Conservation (phyloP, 2,113 vertebrate genomes). For the Phalacrocorax pelagicus region DNA sequence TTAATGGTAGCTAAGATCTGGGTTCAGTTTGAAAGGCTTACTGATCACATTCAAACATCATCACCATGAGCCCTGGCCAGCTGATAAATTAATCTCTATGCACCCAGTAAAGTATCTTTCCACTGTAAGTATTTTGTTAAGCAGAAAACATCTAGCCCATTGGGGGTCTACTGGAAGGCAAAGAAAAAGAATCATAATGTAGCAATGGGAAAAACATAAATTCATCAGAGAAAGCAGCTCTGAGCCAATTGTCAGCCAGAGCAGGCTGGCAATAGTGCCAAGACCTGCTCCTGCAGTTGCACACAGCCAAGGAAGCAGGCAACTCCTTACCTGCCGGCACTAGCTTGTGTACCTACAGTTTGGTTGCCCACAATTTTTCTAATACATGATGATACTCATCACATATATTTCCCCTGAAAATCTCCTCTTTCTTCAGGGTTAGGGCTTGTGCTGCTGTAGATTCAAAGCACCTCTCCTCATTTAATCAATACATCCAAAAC, state of each 20-base stretch:
- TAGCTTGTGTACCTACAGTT: not conserved
- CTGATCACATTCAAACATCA: not conserved
- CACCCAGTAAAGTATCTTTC: not conserved
- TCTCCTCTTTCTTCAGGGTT: not conserved
- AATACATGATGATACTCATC: not conserved
- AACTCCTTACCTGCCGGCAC: not conserved
- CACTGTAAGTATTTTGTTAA: not conserved
- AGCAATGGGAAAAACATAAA: not conserved
- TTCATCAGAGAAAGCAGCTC: not conserved
- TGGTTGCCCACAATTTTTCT: not conserved
- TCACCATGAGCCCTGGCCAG: not conserved
- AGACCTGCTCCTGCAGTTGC: fast-evolving
- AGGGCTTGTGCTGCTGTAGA: not conserved
- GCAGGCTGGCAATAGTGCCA: not conserved
- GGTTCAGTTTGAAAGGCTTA: not conserved
- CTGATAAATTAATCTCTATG: not conserved
- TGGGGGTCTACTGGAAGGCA: not conserved
- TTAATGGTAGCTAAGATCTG: not conserved
- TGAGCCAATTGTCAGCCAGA: not conserved
- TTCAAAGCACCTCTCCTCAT: not conserved
- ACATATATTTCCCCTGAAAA: not conserved
- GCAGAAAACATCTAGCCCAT: not conserved
- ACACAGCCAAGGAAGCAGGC: not conserved
- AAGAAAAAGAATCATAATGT: not conserved
- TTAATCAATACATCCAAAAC: not conserved